A percentile compares a stretch with the other conserved stretches of the same genome.
phyloP scores from a whole-genome alignment of 1,140 invertebrate species.

The Limonius californicus region DNA sequence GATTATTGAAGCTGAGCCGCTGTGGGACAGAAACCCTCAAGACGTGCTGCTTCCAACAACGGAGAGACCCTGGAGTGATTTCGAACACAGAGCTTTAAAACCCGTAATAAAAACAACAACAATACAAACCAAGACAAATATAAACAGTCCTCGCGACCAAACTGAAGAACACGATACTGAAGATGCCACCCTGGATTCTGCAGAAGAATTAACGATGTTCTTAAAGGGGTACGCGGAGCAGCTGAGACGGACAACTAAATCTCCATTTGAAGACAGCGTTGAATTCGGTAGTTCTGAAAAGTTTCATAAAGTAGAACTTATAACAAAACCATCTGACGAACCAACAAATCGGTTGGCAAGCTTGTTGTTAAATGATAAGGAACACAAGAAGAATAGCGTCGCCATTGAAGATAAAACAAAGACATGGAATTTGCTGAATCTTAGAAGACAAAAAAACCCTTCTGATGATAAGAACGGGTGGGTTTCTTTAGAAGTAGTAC shows the following conservation, averaged over 20 bases:
- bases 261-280: slow-evolving; percentile 48
- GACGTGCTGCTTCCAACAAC: not conserved
- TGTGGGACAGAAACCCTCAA: slow-evolving; percentile 24
- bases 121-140: not conserved
- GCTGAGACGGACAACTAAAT: slow-evolving; percentile 48
- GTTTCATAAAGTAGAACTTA: slow-evolving; percentile 47
- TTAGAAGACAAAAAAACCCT: slow-evolving; percentile 52
- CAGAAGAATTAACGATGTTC: slow-evolving; percentile 56
- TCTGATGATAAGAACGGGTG: slow-evolving; percentile 69
- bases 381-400: slow-evolving; percentile 41
- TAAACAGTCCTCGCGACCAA: not conserved
- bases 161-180: slow-evolving; percentile 35
- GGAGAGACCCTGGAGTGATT: not conserved
- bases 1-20: slow-evolving; percentile 49
- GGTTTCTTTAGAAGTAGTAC: slow-evolving; percentile 71
- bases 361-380: slow-evolving; percentile 39
- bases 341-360: slow-evolving; percentile 37
- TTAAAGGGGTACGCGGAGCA: slow-evolving; percentile 57
- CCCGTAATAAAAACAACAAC: slow-evolving; percentile 4
- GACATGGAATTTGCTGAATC: slow-evolving; percentile 50
- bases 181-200: slow-evolving; percentile 42
- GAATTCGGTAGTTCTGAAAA: slow-evolving; percentile 18
- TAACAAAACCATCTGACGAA: slow-evolving; percentile 45
- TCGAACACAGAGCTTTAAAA: slow-evolving; percentile 22
- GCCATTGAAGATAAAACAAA: slow-evolving; percentile 46